Evolutionary conservation across 1,140 invertebrate genomes (phyloP).

Genomic region (Listronotus bonariensis): DNA sequence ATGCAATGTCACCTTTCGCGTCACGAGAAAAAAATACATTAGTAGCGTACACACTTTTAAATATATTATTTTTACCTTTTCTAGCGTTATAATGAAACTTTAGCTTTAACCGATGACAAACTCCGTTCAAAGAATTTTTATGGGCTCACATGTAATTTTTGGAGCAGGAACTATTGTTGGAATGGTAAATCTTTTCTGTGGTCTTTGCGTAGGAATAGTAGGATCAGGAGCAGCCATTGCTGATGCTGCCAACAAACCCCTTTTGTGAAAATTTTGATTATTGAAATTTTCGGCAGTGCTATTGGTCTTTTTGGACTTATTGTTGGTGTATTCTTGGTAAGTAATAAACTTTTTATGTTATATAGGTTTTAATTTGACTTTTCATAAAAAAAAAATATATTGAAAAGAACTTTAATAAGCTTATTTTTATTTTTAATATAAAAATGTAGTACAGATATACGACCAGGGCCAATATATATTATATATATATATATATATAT

Average conservation of each 20-base stretch:
- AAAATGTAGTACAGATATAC: no score
- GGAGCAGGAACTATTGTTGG: conserved; percentile 85
- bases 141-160: conserved; percentile 82
- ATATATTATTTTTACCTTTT: neutral
- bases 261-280: conserved; percentile 92
- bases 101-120: conserved; percentile 15
- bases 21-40: no score
- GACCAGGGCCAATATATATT: no score
- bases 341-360: neutral
- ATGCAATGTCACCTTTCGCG: no score
- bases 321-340: conserved; percentile 80
- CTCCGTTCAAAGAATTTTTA: conserved; percentile 58
- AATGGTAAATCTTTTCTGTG: conserved; percentile 85
- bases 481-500: no score
- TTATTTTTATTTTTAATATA: no score
- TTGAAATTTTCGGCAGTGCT: conserved; percentile 92
- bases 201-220: conserved; percentile 85
- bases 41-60: no score
- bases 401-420: no score
- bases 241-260: conserved; percentile 86
- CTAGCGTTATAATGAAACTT: conserved; percentile 41
- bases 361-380: no score
- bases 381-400: no score
- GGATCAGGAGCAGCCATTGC: conserved; percentile 87
- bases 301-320: conserved; percentile 92